Evolutionary conservation across 2,113 vertebrate genomes (phyloP).

Genomic region (Microtus pennsylvanicus): DNA sequence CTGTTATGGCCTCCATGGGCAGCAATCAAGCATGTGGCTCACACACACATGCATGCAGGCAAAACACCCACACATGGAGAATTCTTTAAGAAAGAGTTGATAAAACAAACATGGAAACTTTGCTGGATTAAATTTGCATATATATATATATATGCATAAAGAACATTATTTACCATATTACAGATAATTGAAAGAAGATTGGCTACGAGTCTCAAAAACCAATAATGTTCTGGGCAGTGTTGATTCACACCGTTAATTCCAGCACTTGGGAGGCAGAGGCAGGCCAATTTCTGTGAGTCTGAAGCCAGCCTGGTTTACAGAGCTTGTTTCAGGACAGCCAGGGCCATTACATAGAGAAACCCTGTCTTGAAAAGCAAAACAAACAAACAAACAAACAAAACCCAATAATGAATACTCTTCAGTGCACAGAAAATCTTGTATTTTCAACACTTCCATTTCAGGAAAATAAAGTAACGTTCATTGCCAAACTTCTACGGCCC

Average conservation of each 20-base stretch:
- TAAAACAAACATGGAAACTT: not conserved
- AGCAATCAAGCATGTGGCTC: not conserved
- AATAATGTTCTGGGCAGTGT: not conserved
- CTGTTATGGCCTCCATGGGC: not conserved
- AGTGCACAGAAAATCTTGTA: not conserved
- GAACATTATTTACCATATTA: not conserved
- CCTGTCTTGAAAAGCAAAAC: not conserved
- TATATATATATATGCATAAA: not conserved
- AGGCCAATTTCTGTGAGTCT: not conserved
- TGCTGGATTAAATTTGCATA: not conserved
- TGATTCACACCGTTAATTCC: not conserved
- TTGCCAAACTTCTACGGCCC: not conserved
- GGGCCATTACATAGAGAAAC: not conserved
- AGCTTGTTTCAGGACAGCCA: not conserved
- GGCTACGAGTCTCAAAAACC: not conserved
- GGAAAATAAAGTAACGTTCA: conserved; percentile 55
- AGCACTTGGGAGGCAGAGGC: not conserved
- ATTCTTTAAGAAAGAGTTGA: not conserved
- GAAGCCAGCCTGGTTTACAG: not conserved
- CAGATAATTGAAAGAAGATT: not conserved
- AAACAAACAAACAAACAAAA: not conserved
- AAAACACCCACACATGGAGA: not conserved
- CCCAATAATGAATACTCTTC: not conserved
- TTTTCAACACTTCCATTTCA: not conserved
- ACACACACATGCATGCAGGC: not conserved